Percentiles rank a stretch among this genome's conserved stretches.
phyloP scores from a whole-genome alignment of 2,888 invertebrate genomes.

The Synergus japonicus region DNA sequence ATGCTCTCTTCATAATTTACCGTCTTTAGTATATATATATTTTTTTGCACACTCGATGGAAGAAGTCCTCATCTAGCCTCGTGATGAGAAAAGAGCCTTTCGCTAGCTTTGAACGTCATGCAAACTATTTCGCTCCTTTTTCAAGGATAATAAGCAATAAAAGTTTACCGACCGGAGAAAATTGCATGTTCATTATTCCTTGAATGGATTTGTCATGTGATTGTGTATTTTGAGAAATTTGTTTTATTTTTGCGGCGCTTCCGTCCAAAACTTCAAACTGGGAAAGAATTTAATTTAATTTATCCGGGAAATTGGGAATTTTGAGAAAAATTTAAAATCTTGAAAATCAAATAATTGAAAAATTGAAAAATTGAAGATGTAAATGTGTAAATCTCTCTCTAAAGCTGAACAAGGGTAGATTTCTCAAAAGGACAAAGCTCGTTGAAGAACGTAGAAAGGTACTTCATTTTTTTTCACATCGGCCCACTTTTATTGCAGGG shows the following conservation, averaged over 20 bases:
- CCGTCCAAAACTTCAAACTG: no score
- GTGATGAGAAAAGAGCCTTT: slow-evolving; percentile 1
- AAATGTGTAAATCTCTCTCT: no score
- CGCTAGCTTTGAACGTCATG: neutral
- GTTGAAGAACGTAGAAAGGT: neutral
- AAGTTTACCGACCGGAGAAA: slow-evolving; percentile 11
- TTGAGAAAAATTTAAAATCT: no score
- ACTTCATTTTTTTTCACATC: slow-evolving; percentile 23
- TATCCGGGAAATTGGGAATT: no score
- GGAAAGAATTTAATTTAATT: no score
- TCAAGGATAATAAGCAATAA: neutral
- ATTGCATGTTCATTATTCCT: neutral
- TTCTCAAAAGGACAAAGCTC: neutral
- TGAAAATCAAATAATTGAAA: no score
- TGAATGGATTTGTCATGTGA: neutral
- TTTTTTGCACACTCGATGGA: slow-evolving; percentile 26
- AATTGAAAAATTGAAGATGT: no score
- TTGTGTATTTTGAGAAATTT: no score
- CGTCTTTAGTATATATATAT: slow-evolving; percentile 48
- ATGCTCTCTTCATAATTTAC: slow-evolving; percentile 60
- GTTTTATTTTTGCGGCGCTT: no score
- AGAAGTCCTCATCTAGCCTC: slow-evolving; percentile 16
- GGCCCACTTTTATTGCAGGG: slow-evolving; percentile 21
- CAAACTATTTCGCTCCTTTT: neutral
- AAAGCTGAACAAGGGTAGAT: neutral